Base-by-base conservation (phyloP, 1,140 invertebrate genomes). In the Pantala flavescens region DNA sequence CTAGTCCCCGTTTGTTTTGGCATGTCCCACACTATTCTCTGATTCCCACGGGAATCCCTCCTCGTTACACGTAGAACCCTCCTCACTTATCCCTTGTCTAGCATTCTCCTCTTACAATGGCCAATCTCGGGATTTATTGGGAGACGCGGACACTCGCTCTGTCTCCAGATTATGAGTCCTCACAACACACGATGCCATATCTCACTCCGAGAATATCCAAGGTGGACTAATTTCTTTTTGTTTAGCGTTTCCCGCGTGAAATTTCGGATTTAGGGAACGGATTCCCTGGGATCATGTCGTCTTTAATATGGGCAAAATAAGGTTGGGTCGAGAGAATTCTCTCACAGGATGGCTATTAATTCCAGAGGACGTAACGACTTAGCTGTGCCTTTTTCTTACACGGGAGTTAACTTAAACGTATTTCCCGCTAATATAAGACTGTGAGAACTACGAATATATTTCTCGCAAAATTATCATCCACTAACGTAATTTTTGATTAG, bases 1-100 rank as follows among this genome's bases (percentile, higher is more conserved):
- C 49, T 63, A 63, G 49, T 63, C 49, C 28, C 49, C 49, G 49
- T 63, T 63, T 63, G 49, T 63, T 63, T 63, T 63, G 49, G 49
- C 49, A 19, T 63, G 49, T 63, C 49, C 49, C 49, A 63, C 49
- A 63, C 3, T 63, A 63, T 63, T 21, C 49, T 63, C 49, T 14
- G 49, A 63, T 63, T 63, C 49, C 49, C 49, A 63, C 49, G 49
- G n/a, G 49, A 63, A 63, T 19, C 49, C 49, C 12, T 63, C 49
- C 49, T 12, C 49, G 16, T 63, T 21, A 63, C 49, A 16, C 49
- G 16, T 63, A 16, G 49, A 19, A 21, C 49, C 49, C 49, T 63
- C n/a, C 49, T 21, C 49, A 63, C 49, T 63, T 63, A 63, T 63
- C 49, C 49, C 49, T 63, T 63, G 49, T 63, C 49, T 63, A 63